phyloP scores from a whole-genome alignment of 2,888 invertebrate species.

The Dolomedes plantarius region DNA sequence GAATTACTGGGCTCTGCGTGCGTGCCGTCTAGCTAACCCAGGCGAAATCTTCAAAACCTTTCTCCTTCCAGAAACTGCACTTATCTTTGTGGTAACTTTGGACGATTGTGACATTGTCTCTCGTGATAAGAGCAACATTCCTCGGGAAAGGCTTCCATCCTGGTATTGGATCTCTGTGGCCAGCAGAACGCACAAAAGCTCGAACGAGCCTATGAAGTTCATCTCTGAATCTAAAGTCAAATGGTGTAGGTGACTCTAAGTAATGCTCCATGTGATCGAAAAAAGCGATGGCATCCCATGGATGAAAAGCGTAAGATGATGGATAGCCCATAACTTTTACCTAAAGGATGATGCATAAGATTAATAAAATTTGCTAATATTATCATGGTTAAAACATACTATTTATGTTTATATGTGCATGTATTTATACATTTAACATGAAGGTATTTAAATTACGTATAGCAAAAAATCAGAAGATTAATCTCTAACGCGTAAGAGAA shows the following conservation, averaged over 20 bases:
- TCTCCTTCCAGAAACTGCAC: constrained; percentile 74
- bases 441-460: no score
- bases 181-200: constrained; percentile 73
- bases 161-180: constrained; percentile 59
- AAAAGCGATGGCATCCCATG: constrained; percentile 75
- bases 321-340: constrained; percentile 72
- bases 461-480: no score
- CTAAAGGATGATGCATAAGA: constrained; percentile 35
- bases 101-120: constrained; percentile 62
- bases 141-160: constrained; percentile 73
- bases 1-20: not conserved
- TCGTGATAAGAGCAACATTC: constrained; percentile 73
- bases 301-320: constrained; percentile 73
- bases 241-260: constrained; percentile 72
- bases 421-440: no score
- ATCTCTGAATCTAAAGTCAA: constrained; percentile 73
- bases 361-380: no score
- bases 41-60: constrained; percentile 74
- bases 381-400: not conserved
- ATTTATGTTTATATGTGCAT: no score
- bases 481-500: no score
- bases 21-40: constrained; percentile 74
- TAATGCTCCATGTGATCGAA: constrained; percentile 74
- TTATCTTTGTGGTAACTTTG: constrained; percentile 73
- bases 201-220: constrained; percentile 74